Evolutionary conservation across 2,888 invertebrate species (phyloP).

Genomic region (Platycheirus rosarum): DNA sequence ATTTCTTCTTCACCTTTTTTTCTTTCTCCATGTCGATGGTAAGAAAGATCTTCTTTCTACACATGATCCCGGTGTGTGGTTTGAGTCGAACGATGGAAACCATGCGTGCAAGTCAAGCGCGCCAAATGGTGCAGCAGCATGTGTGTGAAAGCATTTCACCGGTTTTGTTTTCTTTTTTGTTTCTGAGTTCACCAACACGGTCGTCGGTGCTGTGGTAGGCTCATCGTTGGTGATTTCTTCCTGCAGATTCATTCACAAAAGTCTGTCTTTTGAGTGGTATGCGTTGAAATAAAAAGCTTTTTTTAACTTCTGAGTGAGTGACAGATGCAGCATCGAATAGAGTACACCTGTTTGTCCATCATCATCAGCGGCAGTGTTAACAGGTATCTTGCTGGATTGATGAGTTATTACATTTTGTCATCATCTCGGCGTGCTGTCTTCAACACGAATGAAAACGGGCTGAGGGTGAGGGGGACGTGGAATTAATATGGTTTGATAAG

Average conservation of each 20-base stretch:
- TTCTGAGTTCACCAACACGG: conserved; percentile 55
- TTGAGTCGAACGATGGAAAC: conserved; percentile 34
- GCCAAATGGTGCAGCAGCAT: conserved; percentile 27
- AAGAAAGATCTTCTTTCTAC: conserved; percentile 51
- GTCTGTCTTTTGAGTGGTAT: conserved; percentile 43
- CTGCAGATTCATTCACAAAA: conserved; percentile 64
- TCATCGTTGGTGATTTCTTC: conserved; percentile 56
- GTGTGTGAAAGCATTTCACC: conserved; percentile 73
- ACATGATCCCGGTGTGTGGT: conserved; percentile 48
- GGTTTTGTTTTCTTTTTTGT: conserved; percentile 36
- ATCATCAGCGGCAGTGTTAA: conserved; percentile 40
- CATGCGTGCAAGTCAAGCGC: conserved; percentile 45
- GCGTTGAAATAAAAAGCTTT: conserved; percentile 49
- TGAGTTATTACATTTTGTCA: conserved; percentile 70
- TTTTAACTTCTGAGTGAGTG: conserved; percentile 41
- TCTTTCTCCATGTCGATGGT: background rate
- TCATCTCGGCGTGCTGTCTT: conserved; percentile 43
- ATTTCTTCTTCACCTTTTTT: conserved; percentile 27
- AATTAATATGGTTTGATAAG: conserved; percentile 50
- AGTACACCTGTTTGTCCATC: conserved; percentile 62
- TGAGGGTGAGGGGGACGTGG: conserved; percentile 22
- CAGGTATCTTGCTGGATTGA: conserved; percentile 62
- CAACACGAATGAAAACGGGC: background rate
- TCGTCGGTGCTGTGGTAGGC: background rate
- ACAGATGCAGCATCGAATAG: conserved; percentile 29